Percentiles rank a stretch among this genome's conserved stretches.
These are phyloP conservation scores for Onchidella celtica DNA, from an alignment of 2,888 invertebrate genomes.

Conservation along the genomic window DNA sequence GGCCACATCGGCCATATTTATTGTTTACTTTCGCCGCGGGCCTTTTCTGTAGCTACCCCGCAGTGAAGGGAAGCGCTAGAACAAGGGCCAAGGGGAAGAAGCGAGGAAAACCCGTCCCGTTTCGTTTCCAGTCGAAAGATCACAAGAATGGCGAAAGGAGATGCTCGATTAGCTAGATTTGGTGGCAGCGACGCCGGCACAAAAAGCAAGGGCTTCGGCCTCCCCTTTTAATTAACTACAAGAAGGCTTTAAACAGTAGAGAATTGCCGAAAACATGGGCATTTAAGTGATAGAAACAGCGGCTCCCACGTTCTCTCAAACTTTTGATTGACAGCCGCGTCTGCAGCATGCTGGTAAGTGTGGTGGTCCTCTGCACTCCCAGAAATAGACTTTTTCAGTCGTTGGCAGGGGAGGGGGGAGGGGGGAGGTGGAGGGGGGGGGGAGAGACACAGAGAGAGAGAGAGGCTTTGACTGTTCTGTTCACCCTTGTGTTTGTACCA, in stretches of 20 bases:
- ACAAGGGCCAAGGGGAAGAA: slow-evolving; percentile 1
- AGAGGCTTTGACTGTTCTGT: no score
- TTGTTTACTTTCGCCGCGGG: neutral
- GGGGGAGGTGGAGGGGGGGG: no score
- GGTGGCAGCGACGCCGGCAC: neutral
- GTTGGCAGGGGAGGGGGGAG: no score
- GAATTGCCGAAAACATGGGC: slow-evolving; percentile 3
- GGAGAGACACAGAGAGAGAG: no score
- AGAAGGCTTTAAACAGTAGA: slow-evolving; percentile 5
- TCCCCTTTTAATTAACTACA: slow-evolving; percentile 32
- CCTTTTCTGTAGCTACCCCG: neutral
- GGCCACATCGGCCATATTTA: neutral
- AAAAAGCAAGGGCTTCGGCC: neutral
- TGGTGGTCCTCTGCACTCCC: neutral
- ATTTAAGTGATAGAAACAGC: slow-evolving; percentile 31
- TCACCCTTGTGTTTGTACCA: no score
- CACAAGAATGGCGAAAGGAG: slow-evolving; percentile 26
- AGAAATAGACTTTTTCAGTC: neutral
- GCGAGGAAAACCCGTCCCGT: slow-evolving; percentile 11
- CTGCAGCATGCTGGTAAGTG: slow-evolving; percentile 6
- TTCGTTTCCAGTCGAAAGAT: slow-evolving; percentile 7
- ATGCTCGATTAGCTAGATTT: slow-evolving; percentile 38
- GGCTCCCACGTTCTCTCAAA: neutral
- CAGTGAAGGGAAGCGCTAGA: neutral
- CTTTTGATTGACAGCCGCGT: slow-evolving; percentile 26